These are phyloP conservation scores for Mamestra configurata DNA, from an alignment of 1,140 invertebrate species.

Conservation along the genomic window DNA sequence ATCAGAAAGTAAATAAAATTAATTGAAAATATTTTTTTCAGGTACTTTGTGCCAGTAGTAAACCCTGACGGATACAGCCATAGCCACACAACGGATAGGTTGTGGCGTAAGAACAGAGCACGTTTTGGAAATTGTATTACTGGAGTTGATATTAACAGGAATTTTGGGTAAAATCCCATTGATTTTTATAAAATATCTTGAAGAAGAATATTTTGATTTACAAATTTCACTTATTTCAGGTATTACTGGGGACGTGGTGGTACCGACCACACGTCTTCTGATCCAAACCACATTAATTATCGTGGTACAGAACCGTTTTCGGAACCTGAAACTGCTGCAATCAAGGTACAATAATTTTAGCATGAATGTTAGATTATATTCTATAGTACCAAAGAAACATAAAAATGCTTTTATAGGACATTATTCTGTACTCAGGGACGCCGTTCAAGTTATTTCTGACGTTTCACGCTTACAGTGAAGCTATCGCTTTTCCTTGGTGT, in stretches of 20 bases:
- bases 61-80: constrained; percentile 96
- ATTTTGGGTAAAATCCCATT: constrained; percentile 89
- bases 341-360: constrained; percentile 73
- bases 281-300: constrained; percentile 96
- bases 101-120: constrained; percentile 94
- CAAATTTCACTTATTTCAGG: constrained; percentile 62
- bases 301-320: constrained; percentile 95
- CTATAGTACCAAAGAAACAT: not conserved
- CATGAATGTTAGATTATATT: not conserved
- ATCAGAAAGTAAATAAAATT: no score
- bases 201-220: not conserved
- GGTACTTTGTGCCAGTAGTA: constrained; percentile 92
- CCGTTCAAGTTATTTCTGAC: constrained; percentile 93
- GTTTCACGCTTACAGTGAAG: constrained; percentile 96
- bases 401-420: constrained; percentile 83
- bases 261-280: constrained; percentile 90
- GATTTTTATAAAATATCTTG: no score
- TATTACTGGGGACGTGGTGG: constrained; percentile 91
- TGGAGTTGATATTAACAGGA: constrained; percentile 94
- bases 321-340: constrained; percentile 95
- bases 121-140: constrained; percentile 88
- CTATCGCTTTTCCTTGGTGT: constrained; percentile 95
- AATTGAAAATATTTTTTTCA: no score
- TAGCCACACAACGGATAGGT: constrained; percentile 91
- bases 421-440: constrained; percentile 87